Conservation (phyloP, 2,888 invertebrate genomes). For the Pseudolycoriella hygida region DNA sequence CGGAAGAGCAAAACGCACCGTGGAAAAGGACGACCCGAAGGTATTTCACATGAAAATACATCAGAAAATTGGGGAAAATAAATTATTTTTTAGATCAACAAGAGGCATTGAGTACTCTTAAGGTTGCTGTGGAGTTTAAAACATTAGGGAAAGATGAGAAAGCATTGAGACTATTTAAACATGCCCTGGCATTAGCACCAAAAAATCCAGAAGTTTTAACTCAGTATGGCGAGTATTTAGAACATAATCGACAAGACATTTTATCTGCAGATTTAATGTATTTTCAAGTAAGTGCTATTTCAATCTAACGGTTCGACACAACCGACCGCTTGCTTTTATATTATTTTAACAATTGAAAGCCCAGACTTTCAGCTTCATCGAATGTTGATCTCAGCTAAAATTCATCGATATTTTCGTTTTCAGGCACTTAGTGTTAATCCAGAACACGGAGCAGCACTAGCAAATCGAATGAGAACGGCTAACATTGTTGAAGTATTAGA, state of each 20-base stretch:
- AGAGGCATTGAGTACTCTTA: conserved; percentile 72
- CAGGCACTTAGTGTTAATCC: conserved; percentile 68
- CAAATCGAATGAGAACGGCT: conserved; percentile 68
- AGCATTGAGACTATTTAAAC: conserved; percentile 71
- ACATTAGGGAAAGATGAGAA: conserved; percentile 66
- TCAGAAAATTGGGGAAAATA: background rate
- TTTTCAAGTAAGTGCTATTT: conserved; percentile 36
- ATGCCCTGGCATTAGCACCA: conserved; percentile 81
- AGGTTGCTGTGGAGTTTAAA: conserved; percentile 73
- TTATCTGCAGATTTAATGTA: conserved; percentile 84
- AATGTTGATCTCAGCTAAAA: background rate
- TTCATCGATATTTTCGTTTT: conserved; percentile 5
- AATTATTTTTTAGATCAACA: conserved; percentile 16
- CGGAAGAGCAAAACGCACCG: background rate
- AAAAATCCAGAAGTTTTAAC: conserved; percentile 83
- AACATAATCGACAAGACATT: conserved; percentile 67
- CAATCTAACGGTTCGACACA: background rate
- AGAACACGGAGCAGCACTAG: conserved; percentile 58
- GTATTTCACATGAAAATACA: background rate
- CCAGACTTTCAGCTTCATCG: background rate
- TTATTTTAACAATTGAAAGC: background rate
- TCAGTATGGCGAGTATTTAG: conserved; percentile 84
- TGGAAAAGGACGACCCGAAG: background rate
- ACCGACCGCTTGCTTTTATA: background rate
- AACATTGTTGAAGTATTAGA: conserved; percentile 83